Conservation (phyloP, 1,140 invertebrate genomes). For the Rhyzopertha dominica region DNA sequence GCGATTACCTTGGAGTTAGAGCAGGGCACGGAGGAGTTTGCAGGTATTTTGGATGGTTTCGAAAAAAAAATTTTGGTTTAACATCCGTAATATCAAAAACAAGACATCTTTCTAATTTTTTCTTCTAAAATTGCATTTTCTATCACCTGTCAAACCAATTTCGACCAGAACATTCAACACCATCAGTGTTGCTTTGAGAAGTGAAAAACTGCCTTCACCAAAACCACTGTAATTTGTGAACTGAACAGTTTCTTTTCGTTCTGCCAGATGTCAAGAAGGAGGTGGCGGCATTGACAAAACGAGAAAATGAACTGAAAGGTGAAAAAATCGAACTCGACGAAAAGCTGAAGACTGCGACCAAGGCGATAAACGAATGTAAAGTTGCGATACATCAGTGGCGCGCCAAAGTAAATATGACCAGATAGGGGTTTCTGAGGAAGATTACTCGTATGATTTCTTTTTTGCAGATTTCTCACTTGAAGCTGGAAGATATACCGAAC, state of each 20-base stretch:
- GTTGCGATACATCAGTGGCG: slow-evolving; percentile 25
- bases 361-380: slow-evolving; percentile 60
- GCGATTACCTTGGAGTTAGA: slow-evolving; percentile 44
- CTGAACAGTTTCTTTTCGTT: neutral
- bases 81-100: neutral
- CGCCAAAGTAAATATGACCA: slow-evolving; percentile 23
- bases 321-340: slow-evolving; percentile 72
- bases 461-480: slow-evolving; percentile 56
- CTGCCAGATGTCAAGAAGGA: slow-evolving; percentile 42
- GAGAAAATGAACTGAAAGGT: slow-evolving; percentile 64
- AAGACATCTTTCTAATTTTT: slow-evolving; percentile 6
- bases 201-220: too few relatives aligned
- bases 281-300: slow-evolving; percentile 54
- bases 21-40: slow-evolving; percentile 52
- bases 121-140: too few relatives aligned
- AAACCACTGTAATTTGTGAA: too few relatives aligned
- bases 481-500: slow-evolving; percentile 65
- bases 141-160: too few relatives aligned
- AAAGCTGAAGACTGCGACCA: slow-evolving; percentile 61
- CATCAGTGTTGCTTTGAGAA: too few relatives aligned
- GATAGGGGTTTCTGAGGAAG: neutral
- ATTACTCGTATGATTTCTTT: too few relatives aligned
- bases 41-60: slow-evolving; percentile 21
- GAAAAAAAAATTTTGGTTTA: neutral
- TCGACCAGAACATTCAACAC: too few relatives aligned